These are phyloP conservation scores for Ctenicera cuprea DNA, from an alignment of 2,888 invertebrate genomes.

Conservation along the genomic window DNA sequence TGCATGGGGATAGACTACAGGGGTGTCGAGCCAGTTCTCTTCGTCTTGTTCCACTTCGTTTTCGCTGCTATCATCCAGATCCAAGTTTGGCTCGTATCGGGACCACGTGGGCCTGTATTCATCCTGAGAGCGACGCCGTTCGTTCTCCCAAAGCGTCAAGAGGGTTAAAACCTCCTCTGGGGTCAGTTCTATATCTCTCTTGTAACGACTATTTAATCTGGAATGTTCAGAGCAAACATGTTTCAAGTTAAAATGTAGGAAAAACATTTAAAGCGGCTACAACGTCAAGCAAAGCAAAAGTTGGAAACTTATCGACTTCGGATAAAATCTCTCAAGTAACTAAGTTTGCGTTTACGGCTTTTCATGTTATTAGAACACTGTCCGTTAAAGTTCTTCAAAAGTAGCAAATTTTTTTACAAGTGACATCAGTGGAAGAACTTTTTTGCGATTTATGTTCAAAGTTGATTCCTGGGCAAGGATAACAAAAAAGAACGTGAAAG, in stretches of 20 bases:
- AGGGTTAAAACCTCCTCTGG: conserved; percentile 79
- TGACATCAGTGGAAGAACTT: no score
- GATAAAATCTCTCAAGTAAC: background rate
- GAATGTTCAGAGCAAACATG: conserved; percentile 39
- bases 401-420: no score
- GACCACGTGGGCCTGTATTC: conserved; percentile 71
- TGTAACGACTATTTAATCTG: conserved; percentile 72
- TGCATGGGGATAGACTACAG: conserved; percentile 74
- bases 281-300: background rate
- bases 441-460: no score
- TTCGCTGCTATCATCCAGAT: conserved; percentile 73
- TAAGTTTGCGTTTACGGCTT: no score
- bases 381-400: no score
- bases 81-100: conserved; percentile 73
- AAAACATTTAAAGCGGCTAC: background rate
- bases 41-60: conserved; percentile 75
- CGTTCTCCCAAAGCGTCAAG: conserved; percentile 78
- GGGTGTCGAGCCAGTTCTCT: conserved; percentile 77
- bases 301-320: background rate
- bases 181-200: conserved; percentile 78
- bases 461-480: no score
- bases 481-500: no score
- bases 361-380: no score
- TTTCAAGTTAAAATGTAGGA: background rate
- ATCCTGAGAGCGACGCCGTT: conserved; percentile 70